These are phyloP conservation scores for Drosophila ironensis DNA, from an alignment of 1,140 invertebrate genomes.

Conservation along the genomic window DNA sequence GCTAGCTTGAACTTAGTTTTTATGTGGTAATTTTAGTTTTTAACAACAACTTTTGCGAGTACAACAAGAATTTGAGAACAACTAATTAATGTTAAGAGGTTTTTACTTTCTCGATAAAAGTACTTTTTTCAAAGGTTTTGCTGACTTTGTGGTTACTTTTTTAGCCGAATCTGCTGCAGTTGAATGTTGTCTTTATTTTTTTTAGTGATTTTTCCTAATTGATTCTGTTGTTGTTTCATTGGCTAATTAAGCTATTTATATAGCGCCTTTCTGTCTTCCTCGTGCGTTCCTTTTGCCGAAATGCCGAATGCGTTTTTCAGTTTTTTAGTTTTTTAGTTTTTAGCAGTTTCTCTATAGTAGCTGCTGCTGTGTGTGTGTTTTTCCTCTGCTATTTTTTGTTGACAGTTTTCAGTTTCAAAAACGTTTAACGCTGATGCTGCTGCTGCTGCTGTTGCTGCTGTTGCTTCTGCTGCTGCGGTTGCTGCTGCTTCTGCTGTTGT, in stretches of 20 bases:
- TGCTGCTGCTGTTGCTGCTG: conserved; percentile 32
- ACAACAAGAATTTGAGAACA: conserved; percentile 46
- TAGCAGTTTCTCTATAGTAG: conserved; percentile 21
- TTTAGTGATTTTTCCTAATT: conserved; percentile 32
- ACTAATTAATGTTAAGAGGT: conserved; percentile 18
- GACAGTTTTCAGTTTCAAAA: conserved; percentile 49
- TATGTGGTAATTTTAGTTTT: conserved; percentile 33
- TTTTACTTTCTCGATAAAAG: conserved; percentile 17
- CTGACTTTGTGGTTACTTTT: conserved; percentile 32
- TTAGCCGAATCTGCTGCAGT: background rate
- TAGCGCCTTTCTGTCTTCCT: conserved; percentile 28
- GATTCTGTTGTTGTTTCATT: conserved; percentile 55
- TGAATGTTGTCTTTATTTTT: conserved; percentile 24
- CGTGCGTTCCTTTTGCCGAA: conserved; percentile 10
- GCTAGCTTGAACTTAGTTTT: conserved; percentile 31
- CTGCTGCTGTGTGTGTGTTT: conserved; percentile 13
- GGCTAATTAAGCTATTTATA: conserved; percentile 73
- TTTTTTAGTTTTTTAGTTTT: conserved; percentile 1
- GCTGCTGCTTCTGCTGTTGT: conserved; percentile 34
- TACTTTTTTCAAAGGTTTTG: conserved; percentile 15
- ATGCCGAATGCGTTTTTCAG: conserved; percentile 34
- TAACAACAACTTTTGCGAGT: conserved; percentile 60
- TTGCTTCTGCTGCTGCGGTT: conserved; percentile 26
- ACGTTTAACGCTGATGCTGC: conserved; percentile 43
- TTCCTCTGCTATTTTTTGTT: conserved; percentile 21